Conservation (phyloP, 2,797 vertebrate genomes). For the Aeoliscus strigatus region DNA sequence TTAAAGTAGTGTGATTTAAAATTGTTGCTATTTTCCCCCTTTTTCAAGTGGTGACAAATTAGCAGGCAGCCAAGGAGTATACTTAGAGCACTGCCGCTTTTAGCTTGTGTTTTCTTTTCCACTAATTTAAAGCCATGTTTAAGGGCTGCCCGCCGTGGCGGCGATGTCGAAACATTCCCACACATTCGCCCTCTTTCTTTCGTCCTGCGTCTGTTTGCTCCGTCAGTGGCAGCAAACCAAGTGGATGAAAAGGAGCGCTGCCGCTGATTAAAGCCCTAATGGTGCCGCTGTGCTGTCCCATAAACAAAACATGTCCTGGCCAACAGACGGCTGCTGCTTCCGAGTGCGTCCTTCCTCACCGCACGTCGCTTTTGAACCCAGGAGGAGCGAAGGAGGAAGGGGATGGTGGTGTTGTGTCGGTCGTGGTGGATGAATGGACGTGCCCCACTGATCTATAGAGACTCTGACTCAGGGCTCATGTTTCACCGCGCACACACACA, state of each 20-base stretch:
- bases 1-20: slow-evolving; percentile 58
- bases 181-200: slow-evolving; percentile 50
- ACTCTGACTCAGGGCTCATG: slow-evolving; percentile 56
- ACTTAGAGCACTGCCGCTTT: slow-evolving; percentile 59
- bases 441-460: slow-evolving; percentile 65
- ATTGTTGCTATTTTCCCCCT: slow-evolving; percentile 59
- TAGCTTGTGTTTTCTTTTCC: slow-evolving; percentile 70
- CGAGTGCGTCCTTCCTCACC: slow-evolving; percentile 48
- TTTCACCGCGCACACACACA: slow-evolving; percentile 42
- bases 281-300: slow-evolving; percentile 54
- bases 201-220: slow-evolving; percentile 54
- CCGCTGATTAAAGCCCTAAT: slow-evolving; percentile 64
- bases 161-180: slow-evolving; percentile 67
- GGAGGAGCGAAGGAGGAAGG: slow-evolving; percentile 23
- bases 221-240: slow-evolving; percentile 42
- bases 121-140: slow-evolving; percentile 73
- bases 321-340: slow-evolving; percentile 57
- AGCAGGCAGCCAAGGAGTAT: slow-evolving; percentile 64
- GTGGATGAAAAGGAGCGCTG: slow-evolving; percentile 19
- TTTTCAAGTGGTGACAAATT: slow-evolving; percentile 74
- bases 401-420: slow-evolving; percentile 24
- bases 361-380: slow-evolving; percentile 54
- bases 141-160: slow-evolving; percentile 57
- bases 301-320: slow-evolving; percentile 53
- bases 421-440: slow-evolving; percentile 47